These are phyloP conservation scores for Ips typographus DNA, from an alignment of 1,140 invertebrate species.

Conservation along the genomic window DNA sequence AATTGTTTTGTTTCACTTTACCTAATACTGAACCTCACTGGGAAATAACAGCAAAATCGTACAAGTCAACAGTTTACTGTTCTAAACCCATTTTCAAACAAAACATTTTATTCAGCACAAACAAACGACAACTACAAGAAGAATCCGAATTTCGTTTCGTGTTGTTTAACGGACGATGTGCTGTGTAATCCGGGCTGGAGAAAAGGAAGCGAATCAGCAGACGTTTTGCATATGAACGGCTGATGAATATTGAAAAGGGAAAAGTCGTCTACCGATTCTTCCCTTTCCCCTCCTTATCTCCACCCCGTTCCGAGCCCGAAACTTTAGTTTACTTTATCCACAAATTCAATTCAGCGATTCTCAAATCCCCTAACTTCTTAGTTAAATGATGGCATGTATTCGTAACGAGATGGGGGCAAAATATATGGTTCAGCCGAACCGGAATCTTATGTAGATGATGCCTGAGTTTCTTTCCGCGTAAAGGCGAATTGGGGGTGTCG, in stretches of 20 bases:
- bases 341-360: slow-evolving; percentile 36
- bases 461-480: slow-evolving; percentile 19
- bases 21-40: too few relatives aligned
- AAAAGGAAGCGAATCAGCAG: slow-evolving; percentile 48
- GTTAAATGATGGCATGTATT: slow-evolving; percentile 34
- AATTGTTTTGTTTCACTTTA: too few relatives aligned
- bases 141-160: slow-evolving; percentile 33
- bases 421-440: slow-evolving; percentile 22
- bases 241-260: slow-evolving; percentile 48
- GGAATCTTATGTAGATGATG: slow-evolving; percentile 34
- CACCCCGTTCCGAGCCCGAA: slow-evolving; percentile 20
- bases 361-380: slow-evolving; percentile 32
- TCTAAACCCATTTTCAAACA: slow-evolving; percentile 16
- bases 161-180: slow-evolving; percentile 36
- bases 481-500: slow-evolving; percentile 30
- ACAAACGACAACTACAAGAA: slow-evolving; percentile 6
- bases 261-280: slow-evolving; percentile 9
- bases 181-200: slow-evolving; percentile 44
- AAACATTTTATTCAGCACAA: slow-evolving; percentile 34
- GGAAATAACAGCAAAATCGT: too few relatives aligned
- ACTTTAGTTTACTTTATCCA: slow-evolving; percentile 40
- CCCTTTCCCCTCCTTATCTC: slow-evolving; percentile 8
- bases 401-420: slow-evolving; percentile 28
- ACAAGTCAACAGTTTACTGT: background rate
- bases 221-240: slow-evolving; percentile 51